A percentile compares a stretch with the other conserved stretches of the same genome.
These are phyloP conservation scores for Sebastes jordani DNA, from an alignment of 2,797 vertebrate species.

Conservation along the genomic window DNA sequence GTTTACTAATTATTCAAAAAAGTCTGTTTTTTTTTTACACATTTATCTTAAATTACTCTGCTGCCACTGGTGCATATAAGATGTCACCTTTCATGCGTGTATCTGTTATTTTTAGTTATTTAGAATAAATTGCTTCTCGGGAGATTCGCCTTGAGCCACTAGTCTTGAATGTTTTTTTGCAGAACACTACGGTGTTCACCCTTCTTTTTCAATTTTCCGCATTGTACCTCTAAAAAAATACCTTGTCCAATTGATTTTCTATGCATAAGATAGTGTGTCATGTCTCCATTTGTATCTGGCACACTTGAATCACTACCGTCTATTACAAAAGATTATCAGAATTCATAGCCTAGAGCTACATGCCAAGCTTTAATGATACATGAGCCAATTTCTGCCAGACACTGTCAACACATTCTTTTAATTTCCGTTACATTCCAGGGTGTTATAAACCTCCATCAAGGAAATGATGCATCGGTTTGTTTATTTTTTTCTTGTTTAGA, in stretches of 20 bases:
- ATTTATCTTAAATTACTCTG: neutral
- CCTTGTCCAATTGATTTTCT: neutral
- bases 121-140: neutral
- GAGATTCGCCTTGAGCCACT: neutral
- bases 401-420: neutral
- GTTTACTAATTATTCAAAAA: neutral
- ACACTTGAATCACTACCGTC: neutral
- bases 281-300: neutral
- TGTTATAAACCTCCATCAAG: neutral
- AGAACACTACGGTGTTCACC: neutral
- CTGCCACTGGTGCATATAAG: neutral
- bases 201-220: neutral
- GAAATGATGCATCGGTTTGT: neutral
- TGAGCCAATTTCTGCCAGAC: neutral
- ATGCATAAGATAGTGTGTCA: neutral
- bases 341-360: neutral
- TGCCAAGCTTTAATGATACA: neutral
- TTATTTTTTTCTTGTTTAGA: neutral
- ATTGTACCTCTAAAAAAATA: neutral
- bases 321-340: neutral
- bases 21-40: neutral
- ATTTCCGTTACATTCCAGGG: neutral
- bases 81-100: neutral
- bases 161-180: neutral
- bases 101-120: neutral